Base-by-base conservation (phyloP, 2,797 vertebrate species). In the Kryptopterus vitreolus region DNA sequence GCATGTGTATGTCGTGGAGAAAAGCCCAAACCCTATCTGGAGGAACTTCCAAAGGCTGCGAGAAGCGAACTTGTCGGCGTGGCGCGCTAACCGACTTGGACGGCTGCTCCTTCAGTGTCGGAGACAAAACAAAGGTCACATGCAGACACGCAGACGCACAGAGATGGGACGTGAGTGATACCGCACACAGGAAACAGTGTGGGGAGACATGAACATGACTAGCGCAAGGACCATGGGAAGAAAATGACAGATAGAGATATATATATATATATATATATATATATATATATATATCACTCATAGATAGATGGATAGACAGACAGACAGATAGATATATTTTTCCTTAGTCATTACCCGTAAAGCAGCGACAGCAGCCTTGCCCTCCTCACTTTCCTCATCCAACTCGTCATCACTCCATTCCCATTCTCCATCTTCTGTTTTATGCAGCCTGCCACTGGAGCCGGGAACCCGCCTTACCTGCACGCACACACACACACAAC, bases 391-490 rank as follows among this genome's bases (percentile, higher is more conserved):
- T 91, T 99, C 97, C 88, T 98, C 97, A 43, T 99, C 98, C 86
- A 99, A 91, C 81, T 99, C 98, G 1, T 99, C 97, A 18, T 99
- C 98, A 2, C 98, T 99, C 98, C 98, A 99, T 86, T 99, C 98
- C 94, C 94, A 95, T 48, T 93, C 97, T 0, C 97, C 97, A 2
- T 98, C 97, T 89, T 97, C 96, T 0, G 97, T 99, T 91, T 98
- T 99, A 86, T 99, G 96, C 74, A 99, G 95, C 69, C 97, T 96
- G 16, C 98, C 97, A 0, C 98, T 99, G 86, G 98, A 99, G 9
- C 97, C 98, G 0, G 98, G 98, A 35, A 99, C 98, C 76, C 97
- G 92, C 61, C 96, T 94, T 75, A 99, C 97, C 97, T 98, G 85
- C 53, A 79, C 16, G 31, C 57, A 16, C 7, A 26, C 0, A 20